These are phyloP conservation scores for Dolomedes plantarius DNA, from an alignment of 2,888 invertebrate species.

Conservation along the genomic window DNA sequence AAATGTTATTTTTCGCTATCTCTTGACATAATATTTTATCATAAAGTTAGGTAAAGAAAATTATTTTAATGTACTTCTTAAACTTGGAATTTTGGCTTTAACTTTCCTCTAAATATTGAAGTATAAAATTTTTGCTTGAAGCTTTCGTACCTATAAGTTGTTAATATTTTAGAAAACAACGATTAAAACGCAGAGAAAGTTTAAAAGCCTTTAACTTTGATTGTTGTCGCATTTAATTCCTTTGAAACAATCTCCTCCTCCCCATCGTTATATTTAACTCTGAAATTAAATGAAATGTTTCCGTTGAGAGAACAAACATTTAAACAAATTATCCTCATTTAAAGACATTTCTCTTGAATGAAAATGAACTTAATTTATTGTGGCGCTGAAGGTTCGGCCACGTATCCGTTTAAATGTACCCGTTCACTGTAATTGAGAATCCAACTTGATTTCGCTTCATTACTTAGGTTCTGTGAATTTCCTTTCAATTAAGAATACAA, in stretches of 20 bases:
- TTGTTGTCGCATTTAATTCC: slow-evolving; percentile 12
- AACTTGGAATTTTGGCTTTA: too few relatives aligned
- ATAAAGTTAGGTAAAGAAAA: too few relatives aligned
- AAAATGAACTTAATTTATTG: slow-evolving; percentile 34
- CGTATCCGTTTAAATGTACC: slow-evolving; percentile 1
- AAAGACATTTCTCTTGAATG: slow-evolving; percentile 5
- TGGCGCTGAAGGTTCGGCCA: slow-evolving; percentile 9
- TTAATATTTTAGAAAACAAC: neutral
- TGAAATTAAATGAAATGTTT: slow-evolving; percentile 29
- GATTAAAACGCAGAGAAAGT: neutral
- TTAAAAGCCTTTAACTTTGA: slow-evolving; percentile 14
- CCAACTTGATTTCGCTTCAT: slow-evolving; percentile 45
- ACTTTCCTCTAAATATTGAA: too few relatives aligned
- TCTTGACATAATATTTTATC: too few relatives aligned
- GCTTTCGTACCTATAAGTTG: neutral
- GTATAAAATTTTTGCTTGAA: neutral
- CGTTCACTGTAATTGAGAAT: slow-evolving; percentile 57
- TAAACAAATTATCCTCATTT: slow-evolving; percentile 45
- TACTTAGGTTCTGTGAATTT: slow-evolving; percentile 20
- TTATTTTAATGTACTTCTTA: too few relatives aligned
- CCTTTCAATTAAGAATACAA: neutral
- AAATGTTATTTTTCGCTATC: too few relatives aligned
- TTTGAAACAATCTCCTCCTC: slow-evolving; percentile 2
- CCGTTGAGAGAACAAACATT: slow-evolving; percentile 29
- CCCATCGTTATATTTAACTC: slow-evolving; percentile 4